These are phyloP conservation scores for Scophthalmus maximus DNA, from an alignment of 2,113 vertebrate genomes.

Conservation along the genomic window DNA sequence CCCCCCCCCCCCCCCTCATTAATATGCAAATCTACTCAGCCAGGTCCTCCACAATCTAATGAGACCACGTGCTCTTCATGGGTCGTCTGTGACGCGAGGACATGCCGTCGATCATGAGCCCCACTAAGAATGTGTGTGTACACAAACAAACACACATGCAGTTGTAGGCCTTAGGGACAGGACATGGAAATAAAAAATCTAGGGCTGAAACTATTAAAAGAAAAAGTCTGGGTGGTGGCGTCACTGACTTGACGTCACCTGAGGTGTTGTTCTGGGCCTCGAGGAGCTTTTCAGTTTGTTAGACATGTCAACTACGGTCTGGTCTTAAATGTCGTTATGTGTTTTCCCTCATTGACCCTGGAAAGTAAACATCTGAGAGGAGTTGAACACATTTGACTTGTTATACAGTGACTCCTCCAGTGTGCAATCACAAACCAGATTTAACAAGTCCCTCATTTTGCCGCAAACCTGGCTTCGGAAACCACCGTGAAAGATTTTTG, in stretches of 20 bases:
- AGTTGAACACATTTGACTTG: no score
- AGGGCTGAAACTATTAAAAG: constrained; percentile 46
- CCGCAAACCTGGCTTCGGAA: neutral
- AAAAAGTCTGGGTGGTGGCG: constrained; percentile 10
- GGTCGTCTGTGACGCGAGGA: constrained; percentile 33
- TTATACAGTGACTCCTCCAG: no score
- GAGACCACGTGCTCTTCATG: constrained; percentile 19
- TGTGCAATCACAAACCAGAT: constrained; percentile 2
- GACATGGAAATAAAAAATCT: constrained; percentile 14
- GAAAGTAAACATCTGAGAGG: no score
- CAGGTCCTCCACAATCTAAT: constrained; percentile 53
- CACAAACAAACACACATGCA: neutral
- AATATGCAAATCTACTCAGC: constrained; percentile 46
- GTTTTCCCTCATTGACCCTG: no score
- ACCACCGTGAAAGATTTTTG: neutral
- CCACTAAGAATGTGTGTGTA: no score
- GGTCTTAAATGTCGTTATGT: no score
- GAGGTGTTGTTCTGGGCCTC: neutral
- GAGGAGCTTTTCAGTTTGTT: constrained; percentile 15
- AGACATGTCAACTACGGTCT: neutral
- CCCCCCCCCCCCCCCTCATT: no score
- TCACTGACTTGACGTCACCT: constrained; percentile 14
- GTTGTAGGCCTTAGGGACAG: no score
- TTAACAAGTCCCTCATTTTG: constrained; percentile 9
- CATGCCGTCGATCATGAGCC: neutral